phyloP scores from a whole-genome alignment of 2,113 vertebrate species.

The Lophochroa leadbeateri region DNA sequence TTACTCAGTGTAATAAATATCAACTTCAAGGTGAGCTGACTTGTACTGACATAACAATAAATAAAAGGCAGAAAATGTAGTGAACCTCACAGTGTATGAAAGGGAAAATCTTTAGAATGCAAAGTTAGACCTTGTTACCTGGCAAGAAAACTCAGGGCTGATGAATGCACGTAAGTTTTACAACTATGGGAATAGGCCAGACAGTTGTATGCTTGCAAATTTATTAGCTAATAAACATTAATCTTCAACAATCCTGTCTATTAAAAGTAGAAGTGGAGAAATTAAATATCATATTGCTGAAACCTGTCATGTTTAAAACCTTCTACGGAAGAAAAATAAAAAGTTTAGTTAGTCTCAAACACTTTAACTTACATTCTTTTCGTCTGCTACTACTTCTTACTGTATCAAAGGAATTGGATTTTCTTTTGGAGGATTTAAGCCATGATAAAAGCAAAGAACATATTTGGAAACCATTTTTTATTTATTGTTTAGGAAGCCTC shows the following conservation, averaged over 20 bases:
- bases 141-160: neutral
- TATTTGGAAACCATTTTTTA: neutral
- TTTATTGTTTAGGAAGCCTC: neutral
- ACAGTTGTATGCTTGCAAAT: neutral
- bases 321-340: neutral
- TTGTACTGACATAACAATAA: neutral
- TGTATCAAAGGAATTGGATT: neutral
- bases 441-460: neutral
- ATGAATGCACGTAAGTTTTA: neutral
- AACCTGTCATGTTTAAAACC: neutral
- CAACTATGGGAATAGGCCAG: neutral
- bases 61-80: constrained; percentile 3
- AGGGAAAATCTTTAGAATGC: neutral
- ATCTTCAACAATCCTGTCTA: neutral
- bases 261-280: neutral
- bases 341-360: neutral
- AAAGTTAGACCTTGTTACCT: constrained; percentile 1
- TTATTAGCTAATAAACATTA: constrained; percentile 30
- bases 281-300: neutral
- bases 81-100: neutral
- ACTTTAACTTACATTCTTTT: neutral
- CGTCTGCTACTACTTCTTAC: neutral
- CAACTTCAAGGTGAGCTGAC: constrained; percentile 10
- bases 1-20: constrained; percentile 28
- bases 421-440: neutral